Evolutionary conservation across 2,888 invertebrate genomes (phyloP), one percentile per base, ranked within the genome.

Genomic region (Acholoe squamosa): DNA sequence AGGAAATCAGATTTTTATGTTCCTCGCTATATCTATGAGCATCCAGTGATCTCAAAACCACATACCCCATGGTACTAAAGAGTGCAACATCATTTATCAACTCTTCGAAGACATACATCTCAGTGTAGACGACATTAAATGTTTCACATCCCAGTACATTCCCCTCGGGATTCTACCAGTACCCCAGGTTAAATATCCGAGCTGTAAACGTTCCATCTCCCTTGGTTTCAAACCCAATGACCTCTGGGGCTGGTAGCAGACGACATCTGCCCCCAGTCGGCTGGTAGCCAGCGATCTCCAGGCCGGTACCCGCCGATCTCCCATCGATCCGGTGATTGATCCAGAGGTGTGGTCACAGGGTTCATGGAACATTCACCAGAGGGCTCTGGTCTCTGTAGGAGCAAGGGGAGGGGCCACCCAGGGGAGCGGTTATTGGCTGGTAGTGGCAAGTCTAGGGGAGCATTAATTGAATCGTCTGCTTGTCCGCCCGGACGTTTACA

Each of bases 381-480:
- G 71, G 71, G 71, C 28, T 25, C 71, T 71, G 28, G 25, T 28
- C 28, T 71, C 25, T 28, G 71, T 71, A 28, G 71, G 14, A 28
- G 1, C 3, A 25, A 25, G 16, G 31, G 71, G 3, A 28, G 14
- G 71, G 71, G 28, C 71, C 28, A 28, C 71, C 71, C 25, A 28
- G 28, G 71, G 31, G 19, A 25, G 61, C 61, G 61, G 61, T 19
- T 61, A 61, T 19, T 61, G 61, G 19, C 61, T n/a, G n/a, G 43
- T 10, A 43, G 5, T 43, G 43, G 43, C 43, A 43, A 43, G 61
- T n/a, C 71, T 25, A 25, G 31, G 28, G 71, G 31, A 28, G 28
- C 71, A 71, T 71, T 71, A 71, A 71, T 71, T 71, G 71, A 71
- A 71, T 71, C 71, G 71, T 71, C 71, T 71, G 71, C 71, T 71